These are phyloP conservation scores for Cistogaster globosa DNA, from an alignment of 2,888 invertebrate genomes.

Conservation along the genomic window DNA sequence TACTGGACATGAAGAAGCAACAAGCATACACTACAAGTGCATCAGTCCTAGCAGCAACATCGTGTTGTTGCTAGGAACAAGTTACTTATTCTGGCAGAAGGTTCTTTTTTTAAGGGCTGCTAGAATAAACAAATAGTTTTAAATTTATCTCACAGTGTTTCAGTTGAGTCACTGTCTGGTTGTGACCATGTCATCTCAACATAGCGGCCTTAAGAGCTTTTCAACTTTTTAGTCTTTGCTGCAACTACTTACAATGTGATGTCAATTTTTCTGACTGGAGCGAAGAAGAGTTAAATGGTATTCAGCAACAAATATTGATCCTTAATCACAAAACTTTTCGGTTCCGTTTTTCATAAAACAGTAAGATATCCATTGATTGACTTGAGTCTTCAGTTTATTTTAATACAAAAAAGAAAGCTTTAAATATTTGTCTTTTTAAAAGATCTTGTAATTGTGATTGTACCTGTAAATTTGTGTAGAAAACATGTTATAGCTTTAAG, in stretches of 20 bases:
- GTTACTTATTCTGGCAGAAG: neutral
- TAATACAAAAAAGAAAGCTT: constrained; percentile 29
- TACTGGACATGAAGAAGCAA: constrained; percentile 13
- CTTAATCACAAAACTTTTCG: neutral
- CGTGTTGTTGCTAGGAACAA: neutral
- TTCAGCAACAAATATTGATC: neutral
- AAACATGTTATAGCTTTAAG: constrained; percentile 24
- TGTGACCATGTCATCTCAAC: no score
- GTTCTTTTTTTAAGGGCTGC: neutral
- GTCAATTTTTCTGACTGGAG: neutral
- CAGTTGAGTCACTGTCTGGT: no score
- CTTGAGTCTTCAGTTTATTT: neutral
- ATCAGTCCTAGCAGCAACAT: constrained; percentile 49
- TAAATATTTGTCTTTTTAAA: constrained; percentile 46
- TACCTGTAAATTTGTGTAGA: neutral
- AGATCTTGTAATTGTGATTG: constrained; percentile 26
- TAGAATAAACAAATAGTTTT: neutral
- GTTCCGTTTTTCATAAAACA: no score
- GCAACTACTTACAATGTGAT: neutral
- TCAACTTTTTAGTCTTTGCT: neutral
- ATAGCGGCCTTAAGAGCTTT: no score
- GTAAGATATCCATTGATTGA: neutral
- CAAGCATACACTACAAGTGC: constrained; percentile 73
- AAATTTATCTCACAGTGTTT: no score
- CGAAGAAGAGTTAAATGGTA: neutral